Evolutionary conservation across 2,113 vertebrate species (phyloP).

Genomic region (Oncorhynchus clarkii): DNA sequence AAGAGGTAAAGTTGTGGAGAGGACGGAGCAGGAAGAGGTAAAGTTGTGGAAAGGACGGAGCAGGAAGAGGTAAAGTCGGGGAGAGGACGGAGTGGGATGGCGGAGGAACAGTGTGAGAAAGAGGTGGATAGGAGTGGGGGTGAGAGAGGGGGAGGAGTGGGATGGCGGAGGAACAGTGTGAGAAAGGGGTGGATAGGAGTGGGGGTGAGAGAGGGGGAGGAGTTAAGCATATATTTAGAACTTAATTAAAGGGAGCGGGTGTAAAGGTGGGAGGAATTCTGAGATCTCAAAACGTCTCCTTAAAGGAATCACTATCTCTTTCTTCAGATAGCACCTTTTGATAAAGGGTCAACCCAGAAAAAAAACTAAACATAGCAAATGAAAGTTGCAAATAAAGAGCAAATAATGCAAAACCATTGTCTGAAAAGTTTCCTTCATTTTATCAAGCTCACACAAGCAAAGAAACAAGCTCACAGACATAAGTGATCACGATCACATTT

Average conservation of each 20-base stretch:
- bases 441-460: conserved; percentile 40
- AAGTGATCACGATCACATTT: conserved; percentile 36
- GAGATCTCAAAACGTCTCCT: too few relatives aligned
- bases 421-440: conserved; percentile 23
- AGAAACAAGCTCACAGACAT: conserved; percentile 36
- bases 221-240: conserved; percentile 7
- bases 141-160: conserved; percentile 11
- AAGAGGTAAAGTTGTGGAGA: too few relatives aligned
- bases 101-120: too few relatives aligned
- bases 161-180: conserved; percentile 13
- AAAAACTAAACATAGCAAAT: conserved; percentile 32
- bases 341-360: too few relatives aligned
- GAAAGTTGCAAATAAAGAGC: conserved; percentile 33
- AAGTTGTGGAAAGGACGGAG: too few relatives aligned
- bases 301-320: too few relatives aligned
- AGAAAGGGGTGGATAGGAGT: background rate
- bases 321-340: too few relatives aligned
- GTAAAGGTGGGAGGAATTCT: conserved; percentile 16
- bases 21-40: too few relatives aligned
- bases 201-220: background rate
- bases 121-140: too few relatives aligned
- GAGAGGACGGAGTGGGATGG: too few relatives aligned
- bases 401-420: conserved; percentile 37
- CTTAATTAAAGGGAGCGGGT: conserved; percentile 15
- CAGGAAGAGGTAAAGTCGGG: too few relatives aligned